A percentile compares a stretch with the other conserved stretches of the same genome.
phyloP scores from a whole-genome alignment of 2,888 invertebrate genomes.

The Agonum fuliginosum region DNA sequence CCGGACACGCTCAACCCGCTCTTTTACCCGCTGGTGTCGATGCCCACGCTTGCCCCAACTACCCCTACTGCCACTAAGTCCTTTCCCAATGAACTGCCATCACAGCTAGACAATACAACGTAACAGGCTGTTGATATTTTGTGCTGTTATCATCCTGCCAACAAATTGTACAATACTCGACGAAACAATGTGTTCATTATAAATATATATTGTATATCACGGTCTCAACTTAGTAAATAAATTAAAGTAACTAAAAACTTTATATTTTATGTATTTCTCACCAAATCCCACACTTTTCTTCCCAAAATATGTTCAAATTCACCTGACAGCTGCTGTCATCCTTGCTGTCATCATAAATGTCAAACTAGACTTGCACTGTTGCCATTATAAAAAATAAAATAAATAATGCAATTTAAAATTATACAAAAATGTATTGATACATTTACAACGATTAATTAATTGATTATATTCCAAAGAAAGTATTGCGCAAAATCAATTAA shows the following conservation, averaged over 20 bases:
- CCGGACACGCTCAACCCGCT: slow-evolving; percentile 63
- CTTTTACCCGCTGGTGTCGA: slow-evolving; percentile 72
- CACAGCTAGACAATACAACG: slow-evolving; percentile 55
- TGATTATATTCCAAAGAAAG: too few relatives aligned
- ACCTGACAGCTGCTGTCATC: too few relatives aligned
- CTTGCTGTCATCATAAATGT: too few relatives aligned
- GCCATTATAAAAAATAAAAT: too few relatives aligned
- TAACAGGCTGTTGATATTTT: slow-evolving; percentile 50
- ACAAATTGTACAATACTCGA: slow-evolving; percentile 56
- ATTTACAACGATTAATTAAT: too few relatives aligned
- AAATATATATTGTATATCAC: slow-evolving; percentile 54
- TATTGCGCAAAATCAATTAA: too few relatives aligned
- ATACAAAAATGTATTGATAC: too few relatives aligned
- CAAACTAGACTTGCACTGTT: too few relatives aligned
- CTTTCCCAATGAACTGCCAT: slow-evolving; percentile 24
- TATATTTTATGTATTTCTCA: neutral
- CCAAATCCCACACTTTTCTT: too few relatives aligned
- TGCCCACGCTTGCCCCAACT: slow-evolving; percentile 71
- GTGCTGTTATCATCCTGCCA: slow-evolving; percentile 47
- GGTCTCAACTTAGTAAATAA: slow-evolving; percentile 54
- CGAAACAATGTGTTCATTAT: slow-evolving; percentile 58
- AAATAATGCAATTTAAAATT: too few relatives aligned
- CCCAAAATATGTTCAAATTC: too few relatives aligned
- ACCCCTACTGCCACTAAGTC: slow-evolving; percentile 71
- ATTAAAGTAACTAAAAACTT: slow-evolving; percentile 37